A percentile compares a stretch with the other conserved stretches of the same genome.
Evolutionary conservation across 2,888 invertebrate genomes (phyloP).

Genomic region (Hyppa rectilinea): DNA sequence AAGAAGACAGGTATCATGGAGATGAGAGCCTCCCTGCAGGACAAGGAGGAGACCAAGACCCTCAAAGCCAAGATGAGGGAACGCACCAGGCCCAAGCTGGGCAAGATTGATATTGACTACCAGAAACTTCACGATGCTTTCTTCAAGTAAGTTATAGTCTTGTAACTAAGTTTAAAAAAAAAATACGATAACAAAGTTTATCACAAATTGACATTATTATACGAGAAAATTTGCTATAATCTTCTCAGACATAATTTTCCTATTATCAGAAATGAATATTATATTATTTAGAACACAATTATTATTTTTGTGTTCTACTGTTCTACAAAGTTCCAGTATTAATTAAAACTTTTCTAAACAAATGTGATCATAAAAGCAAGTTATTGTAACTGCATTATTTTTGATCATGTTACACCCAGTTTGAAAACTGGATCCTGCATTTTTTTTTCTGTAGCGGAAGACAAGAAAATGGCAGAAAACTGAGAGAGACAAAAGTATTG

Average conservation of each 20-base stretch:
- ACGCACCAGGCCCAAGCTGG: slow-evolving; percentile 98
- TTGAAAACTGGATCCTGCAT: slow-evolving; percentile 72
- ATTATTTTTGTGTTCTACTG: neutral
- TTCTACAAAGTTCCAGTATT: neutral
- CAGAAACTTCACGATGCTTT: slow-evolving; percentile 99
- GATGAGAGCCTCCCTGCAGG: slow-evolving; percentile 99
- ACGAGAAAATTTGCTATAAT: no score
- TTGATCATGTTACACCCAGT: slow-evolving; percentile 73
- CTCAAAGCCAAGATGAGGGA: slow-evolving; percentile 99
- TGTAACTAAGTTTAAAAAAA: neutral
- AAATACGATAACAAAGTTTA: no score
- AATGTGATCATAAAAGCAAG: slow-evolving; percentile 70
- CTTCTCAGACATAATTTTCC: neutral
- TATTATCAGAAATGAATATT: neutral
- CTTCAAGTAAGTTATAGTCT: slow-evolving; percentile 93
- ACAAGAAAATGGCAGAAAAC: neutral
- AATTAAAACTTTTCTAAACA: slow-evolving; percentile 1
- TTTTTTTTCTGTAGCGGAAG: slow-evolving; percentile 59
- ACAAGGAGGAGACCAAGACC: slow-evolving; percentile 98
- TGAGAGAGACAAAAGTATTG: neutral
- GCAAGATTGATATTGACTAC: slow-evolving; percentile 99
- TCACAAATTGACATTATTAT: neutral
- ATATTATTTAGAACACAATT: neutral
- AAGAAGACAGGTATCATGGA: slow-evolving; percentile 99
- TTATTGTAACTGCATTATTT: slow-evolving; percentile 62